phyloP scores from a whole-genome alignment of 2,113 vertebrate species.

The Edolisoma coerulescens region DNA sequence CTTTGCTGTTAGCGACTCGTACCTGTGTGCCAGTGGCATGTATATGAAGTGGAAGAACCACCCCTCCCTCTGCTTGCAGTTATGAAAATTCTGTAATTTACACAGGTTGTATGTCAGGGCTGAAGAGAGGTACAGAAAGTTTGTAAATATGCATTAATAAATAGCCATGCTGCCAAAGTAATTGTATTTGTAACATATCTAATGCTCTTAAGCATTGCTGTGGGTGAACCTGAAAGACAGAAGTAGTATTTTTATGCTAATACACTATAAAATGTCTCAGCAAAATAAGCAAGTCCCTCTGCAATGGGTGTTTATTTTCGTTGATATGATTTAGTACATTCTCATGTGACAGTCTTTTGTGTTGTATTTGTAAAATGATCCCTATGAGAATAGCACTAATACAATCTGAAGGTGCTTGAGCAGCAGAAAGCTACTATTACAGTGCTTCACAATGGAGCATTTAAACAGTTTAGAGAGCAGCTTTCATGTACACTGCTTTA shows the following conservation, averaged over 20 bases:
- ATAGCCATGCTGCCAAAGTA: conserved; percentile 38
- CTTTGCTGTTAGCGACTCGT: neutral
- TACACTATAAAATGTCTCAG: conserved; percentile 43
- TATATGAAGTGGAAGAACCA: neutral
- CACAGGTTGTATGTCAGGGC: neutral
- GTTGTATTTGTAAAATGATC: conserved; percentile 62
- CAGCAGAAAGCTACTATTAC: conserved; percentile 64
- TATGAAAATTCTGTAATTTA: conserved; percentile 3
- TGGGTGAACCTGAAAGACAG: conserved; percentile 61
- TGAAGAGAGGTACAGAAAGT: neutral
- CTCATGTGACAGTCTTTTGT: conserved; percentile 63
- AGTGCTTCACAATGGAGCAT: conserved; percentile 44
- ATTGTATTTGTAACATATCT: conserved; percentile 27
- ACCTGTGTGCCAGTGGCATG: neutral
- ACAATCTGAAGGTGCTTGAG: conserved; percentile 57
- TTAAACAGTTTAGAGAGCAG: conserved; percentile 68
- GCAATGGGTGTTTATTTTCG: conserved; percentile 63
- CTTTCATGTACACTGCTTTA: conserved; percentile 61
- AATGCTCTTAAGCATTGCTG: conserved; percentile 34
- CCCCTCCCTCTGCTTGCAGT: neutral
- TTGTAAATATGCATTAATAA: conserved; percentile 49
- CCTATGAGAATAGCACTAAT: conserved; percentile 39
- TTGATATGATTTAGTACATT: conserved; percentile 57
- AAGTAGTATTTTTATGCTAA: conserved; percentile 67
- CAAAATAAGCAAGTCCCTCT: conserved; percentile 60